phyloP scores from a whole-genome alignment of 2,797 vertebrate species.

The Syndactyla subalaris region DNA sequence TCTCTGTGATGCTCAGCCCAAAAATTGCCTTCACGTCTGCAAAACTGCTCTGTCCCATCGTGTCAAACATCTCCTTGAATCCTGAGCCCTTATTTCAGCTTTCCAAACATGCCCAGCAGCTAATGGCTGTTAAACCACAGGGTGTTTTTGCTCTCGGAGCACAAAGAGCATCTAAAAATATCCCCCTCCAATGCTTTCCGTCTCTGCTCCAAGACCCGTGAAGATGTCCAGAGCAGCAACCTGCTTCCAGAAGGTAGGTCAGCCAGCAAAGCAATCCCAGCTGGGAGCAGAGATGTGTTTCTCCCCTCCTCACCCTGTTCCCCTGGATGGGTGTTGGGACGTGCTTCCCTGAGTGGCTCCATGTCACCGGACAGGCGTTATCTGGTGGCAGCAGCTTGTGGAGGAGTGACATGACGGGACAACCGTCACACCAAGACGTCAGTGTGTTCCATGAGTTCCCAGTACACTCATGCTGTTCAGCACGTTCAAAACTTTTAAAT shows the following conservation, averaged over 20 bases:
- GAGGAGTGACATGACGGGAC: rapidly evolving
- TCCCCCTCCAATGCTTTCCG: rapidly evolving
- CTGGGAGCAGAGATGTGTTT: background rate
- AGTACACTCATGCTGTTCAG: background rate
- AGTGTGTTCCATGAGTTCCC: rapidly evolving
- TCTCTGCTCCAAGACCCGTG: background rate
- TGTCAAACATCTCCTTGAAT: background rate
- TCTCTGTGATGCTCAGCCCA: rapidly evolving
- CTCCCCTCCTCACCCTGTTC: background rate
- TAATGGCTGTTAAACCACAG: background rate
- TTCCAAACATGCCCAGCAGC: background rate
- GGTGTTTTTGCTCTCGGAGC: background rate
- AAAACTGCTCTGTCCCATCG: background rate
- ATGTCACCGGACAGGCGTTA: background rate
- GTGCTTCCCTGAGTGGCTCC: rapidly evolving
- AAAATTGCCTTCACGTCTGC: rapidly evolving
- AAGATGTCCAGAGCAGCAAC: rapidly evolving
- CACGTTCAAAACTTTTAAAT: background rate
- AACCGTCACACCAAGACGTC: rapidly evolving
- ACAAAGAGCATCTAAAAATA: slow-evolving; percentile 18
- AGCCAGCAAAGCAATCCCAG: background rate
- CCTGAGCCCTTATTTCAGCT: background rate
- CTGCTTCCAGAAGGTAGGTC: background rate
- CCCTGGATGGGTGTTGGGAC: too few relatives aligned
- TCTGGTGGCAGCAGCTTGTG: slow-evolving; percentile 27